These are phyloP conservation scores for Gryllus bimaculatus DNA, from an alignment of 1,140 invertebrate species.

Conservation along the genomic window DNA sequence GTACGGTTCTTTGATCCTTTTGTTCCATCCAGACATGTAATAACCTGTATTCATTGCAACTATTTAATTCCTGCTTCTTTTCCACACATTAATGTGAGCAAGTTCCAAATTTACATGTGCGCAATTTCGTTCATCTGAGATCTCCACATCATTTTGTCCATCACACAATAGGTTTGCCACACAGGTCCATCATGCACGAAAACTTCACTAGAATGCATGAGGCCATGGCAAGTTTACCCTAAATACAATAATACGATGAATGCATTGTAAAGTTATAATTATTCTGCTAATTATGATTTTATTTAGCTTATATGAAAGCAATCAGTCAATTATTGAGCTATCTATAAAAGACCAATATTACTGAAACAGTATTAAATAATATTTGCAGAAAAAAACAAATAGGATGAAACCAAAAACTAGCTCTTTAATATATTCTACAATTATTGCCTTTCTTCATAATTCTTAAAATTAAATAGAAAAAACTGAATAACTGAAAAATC, in stretches of 20 bases:
- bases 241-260: background rate
- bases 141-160: constrained; percentile 50
- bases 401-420: too few relatives aligned
- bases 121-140: constrained; percentile 49
- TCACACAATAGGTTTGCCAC: constrained; percentile 41
- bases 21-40: constrained; percentile 25
- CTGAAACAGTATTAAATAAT: too few relatives aligned
- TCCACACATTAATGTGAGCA: constrained; percentile 68
- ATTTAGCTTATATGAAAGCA: background rate
- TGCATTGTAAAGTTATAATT: background rate
- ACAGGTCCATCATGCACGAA: constrained; percentile 58
- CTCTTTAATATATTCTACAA: too few relatives aligned
- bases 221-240: constrained; percentile 9
- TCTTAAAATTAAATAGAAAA: too few relatives aligned
- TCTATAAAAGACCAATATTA: too few relatives aligned
- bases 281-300: background rate
- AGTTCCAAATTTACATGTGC: constrained; percentile 50
- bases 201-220: constrained; percentile 37
- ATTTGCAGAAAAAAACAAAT: too few relatives aligned
- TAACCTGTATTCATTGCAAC: constrained; percentile 61
- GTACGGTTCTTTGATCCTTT: constrained; percentile 28
- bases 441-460: too few relatives aligned
- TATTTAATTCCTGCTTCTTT: constrained; percentile 46
- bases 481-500: too few relatives aligned
- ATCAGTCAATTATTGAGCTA: too few relatives aligned